These are phyloP conservation scores for Patella depressa DNA, from an alignment of 2,888 invertebrate species.

Conservation along the genomic window DNA sequence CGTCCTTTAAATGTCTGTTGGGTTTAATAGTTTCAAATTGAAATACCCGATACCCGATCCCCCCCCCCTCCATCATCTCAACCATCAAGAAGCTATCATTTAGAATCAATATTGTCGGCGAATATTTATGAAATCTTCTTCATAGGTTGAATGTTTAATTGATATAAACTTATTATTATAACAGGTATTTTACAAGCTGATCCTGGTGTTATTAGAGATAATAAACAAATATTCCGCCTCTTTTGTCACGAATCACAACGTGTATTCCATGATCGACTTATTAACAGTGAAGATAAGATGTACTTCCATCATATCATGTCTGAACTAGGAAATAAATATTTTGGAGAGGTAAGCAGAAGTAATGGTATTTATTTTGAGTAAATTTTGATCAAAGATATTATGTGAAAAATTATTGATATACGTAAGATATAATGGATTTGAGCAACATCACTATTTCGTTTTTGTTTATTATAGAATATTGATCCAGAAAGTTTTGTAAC, in stretches of 20 bases:
- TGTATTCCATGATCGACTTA: conserved; percentile 72
- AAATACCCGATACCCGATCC: no score
- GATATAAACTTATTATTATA: not conserved
- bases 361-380: no score
- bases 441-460: not conserved
- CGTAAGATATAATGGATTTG: no score
- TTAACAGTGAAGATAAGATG: conserved; percentile 70
- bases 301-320: conserved; percentile 69
- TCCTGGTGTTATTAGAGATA: conserved; percentile 69
- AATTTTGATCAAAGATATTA: no score
- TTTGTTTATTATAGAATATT: conserved; percentile 54
- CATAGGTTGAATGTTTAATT: no score
- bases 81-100: no score
- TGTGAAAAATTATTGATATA: no score
- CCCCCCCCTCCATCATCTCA: no score
- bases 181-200: conserved; percentile 84
- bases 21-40: no score
- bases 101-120: no score
- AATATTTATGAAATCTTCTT: no score
- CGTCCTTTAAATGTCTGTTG: no score
- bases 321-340: conserved; percentile 70
- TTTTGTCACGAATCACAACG: conserved; percentile 71
- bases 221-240: conserved; percentile 67
- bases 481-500: conserved; percentile 65
- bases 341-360: conserved; percentile 64